Evolutionary conservation across 2,113 vertebrate genomes (phyloP).

Genomic region (Solea solea): DNA sequence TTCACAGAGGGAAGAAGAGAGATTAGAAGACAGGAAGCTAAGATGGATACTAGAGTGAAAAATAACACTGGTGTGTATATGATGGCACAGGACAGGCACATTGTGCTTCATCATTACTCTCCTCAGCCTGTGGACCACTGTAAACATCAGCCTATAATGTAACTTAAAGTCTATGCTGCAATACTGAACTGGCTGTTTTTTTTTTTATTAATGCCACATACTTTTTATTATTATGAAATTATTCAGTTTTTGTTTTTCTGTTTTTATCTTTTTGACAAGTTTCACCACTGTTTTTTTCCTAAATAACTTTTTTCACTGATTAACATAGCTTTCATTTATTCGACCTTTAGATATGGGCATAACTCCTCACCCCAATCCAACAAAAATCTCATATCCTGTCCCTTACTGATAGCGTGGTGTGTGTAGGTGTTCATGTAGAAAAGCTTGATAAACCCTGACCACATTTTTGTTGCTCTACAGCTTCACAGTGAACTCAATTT

Average conservation of each 20-base stretch:
- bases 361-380: not conserved
- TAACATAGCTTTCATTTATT: not conserved
- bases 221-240: not conserved
- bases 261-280: not conserved
- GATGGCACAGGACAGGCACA: constrained; percentile 3
- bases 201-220: not conserved
- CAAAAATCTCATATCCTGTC: constrained; percentile 14
- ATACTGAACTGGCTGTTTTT: not conserved
- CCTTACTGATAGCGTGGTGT: constrained; percentile 11
- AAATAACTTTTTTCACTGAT: not conserved
- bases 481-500: no score
- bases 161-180: constrained; percentile 1
- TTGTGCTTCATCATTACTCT: constrained; percentile 22
- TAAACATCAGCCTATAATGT: not conserved
- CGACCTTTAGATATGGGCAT: not conserved
- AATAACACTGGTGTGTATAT: constrained; percentile 28
- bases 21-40: constrained; percentile 15
- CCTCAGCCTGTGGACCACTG: constrained; percentile 23
- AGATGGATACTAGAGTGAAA: constrained; percentile 33
- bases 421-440: constrained; percentile 2
- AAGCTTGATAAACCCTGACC: not conserved
- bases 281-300: not conserved
- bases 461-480: not conserved
- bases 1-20: constrained; percentile 15
- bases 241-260: not conserved